Evolutionary conservation across 2,113 vertebrate species (phyloP).

Genomic region (Bufo bufo): DNA sequence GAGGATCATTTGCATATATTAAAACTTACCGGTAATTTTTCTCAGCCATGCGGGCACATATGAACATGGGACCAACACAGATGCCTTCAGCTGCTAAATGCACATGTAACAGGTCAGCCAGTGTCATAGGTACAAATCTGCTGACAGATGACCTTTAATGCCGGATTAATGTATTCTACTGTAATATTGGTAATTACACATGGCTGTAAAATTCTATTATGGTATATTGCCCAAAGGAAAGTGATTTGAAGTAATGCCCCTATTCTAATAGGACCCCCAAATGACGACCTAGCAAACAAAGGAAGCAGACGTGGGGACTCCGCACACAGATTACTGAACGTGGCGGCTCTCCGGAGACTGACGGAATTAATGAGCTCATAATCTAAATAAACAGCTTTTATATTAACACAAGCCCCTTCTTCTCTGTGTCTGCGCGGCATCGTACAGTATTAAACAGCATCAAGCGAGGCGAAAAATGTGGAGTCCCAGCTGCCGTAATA

Average conservation of each 20-base stretch:
- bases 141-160: too few relatives aligned
- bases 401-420: conserved; percentile 17
- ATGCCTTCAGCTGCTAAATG: too few relatives aligned
- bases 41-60: too few relatives aligned
- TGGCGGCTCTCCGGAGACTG: conserved; percentile 19
- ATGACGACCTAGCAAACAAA: conserved; percentile 19
- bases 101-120: too few relatives aligned
- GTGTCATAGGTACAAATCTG: too few relatives aligned
- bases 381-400: conserved; percentile 39
- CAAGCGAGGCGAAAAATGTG: neutral
- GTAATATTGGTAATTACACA: neutral
- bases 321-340: conserved; percentile 14
- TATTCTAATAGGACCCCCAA: conserved; percentile 18
- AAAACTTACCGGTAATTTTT: too few relatives aligned
- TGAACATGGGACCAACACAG: too few relatives aligned
- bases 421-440: neutral
- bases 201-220: neutral
- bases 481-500: neutral
- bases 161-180: neutral
- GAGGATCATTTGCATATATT: too few relatives aligned
- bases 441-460: conserved; percentile 11
- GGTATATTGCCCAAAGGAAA: neutral
- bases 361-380: conserved; percentile 35
- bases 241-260: neutral
- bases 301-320: neutral